These are phyloP conservation scores for Acleris cristana DNA, from an alignment of 2,888 invertebrate species.

Conservation along the genomic window DNA sequence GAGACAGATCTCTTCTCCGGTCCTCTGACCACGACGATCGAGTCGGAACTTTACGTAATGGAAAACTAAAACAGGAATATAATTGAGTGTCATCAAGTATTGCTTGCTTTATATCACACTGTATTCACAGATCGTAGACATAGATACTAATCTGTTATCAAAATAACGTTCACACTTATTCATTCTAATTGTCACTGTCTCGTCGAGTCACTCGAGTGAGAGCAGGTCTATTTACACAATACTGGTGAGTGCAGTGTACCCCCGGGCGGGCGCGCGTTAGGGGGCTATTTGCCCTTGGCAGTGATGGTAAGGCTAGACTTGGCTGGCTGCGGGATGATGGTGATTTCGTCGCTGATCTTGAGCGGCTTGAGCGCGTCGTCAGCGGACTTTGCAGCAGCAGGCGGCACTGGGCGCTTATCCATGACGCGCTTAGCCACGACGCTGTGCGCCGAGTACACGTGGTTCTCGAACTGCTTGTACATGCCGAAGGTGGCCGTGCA, in stretches of 20 bases:
- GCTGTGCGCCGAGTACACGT: constrained; percentile 97
- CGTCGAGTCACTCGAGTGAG: constrained; percentile 37
- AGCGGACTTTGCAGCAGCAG: constrained; percentile 53
- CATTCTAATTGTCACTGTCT: constrained; percentile 65
- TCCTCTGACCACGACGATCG: constrained; percentile 50
- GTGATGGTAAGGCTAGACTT: constrained; percentile 75
- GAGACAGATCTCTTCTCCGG: constrained; percentile 59
- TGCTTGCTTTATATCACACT: constrained; percentile 56
- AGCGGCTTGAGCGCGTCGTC: constrained; percentile 90
- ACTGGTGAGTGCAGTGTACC: constrained; percentile 60
- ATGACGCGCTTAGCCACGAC: constrained; percentile 94
- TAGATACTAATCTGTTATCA: constrained; percentile 51
- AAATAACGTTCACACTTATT: constrained; percentile 67
- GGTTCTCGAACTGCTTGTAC: constrained; percentile 98
- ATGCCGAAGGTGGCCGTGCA: constrained; percentile 97
- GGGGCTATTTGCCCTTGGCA: constrained; percentile 77
- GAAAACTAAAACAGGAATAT: constrained; percentile 48
- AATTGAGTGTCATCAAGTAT: constrained; percentile 52
- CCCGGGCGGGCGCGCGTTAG: constrained; percentile 53
- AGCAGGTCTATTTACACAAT: constrained; percentile 70
- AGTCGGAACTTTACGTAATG: constrained; percentile 55
- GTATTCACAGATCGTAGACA: constrained; percentile 65
- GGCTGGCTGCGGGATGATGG: constrained; percentile 95
- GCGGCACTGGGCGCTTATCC: constrained; percentile 87
- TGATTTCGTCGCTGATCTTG: constrained; percentile 96